Evolutionary conservation across 2,797 vertebrate genomes (phyloP), one percentile per base, ranked within the genome.

Genomic region (Graptemys geographica): DNA sequence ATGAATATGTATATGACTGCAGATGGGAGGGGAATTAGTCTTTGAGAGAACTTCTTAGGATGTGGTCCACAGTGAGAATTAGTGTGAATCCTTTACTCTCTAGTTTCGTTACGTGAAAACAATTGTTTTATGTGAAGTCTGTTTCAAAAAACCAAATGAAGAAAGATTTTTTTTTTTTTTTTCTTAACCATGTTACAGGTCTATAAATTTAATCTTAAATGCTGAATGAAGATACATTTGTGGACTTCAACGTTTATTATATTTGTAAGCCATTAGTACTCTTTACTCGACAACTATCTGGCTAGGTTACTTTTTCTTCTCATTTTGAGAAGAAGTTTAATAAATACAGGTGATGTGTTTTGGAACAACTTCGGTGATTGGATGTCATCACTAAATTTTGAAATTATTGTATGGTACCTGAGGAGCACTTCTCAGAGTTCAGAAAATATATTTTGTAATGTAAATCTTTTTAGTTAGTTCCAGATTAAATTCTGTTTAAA

Each of bases 231-330:
- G 16, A 11, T 53, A 28, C 37, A 55, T 69, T 80, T 1, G 16
- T 4, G 1, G 51, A 47, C 11, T 10, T 72, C 2, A 9, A 3
- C 15, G 0, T 83, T 15, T 8, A 2, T 31, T 44, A 69, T n/a
- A 18, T 21, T 65, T 4, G 23, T 6, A 1, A 25, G 11, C 37
- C 56, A 2, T 2, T 44, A 4, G 0, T 47, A 18, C 0, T 37
- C 5, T 7, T n/a, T 79, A 53, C 2, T 83, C 78, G 62, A 31
- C 49, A 59, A 59, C 1, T 4, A 37, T 31, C 5, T 25, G 76
- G 1, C 37, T 4, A 56, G 74, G 56, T 89, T 55, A 3, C 8
- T 83, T 51, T 0, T 12, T 8, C 53, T 83, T 1, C 0, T 51
- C 4, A 0, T 55, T 47, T 49, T 72, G 1, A 23, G 1, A 47